Conservation (phyloP, 2,888 invertebrate species). For the Lamellibrachia columna region DNA sequence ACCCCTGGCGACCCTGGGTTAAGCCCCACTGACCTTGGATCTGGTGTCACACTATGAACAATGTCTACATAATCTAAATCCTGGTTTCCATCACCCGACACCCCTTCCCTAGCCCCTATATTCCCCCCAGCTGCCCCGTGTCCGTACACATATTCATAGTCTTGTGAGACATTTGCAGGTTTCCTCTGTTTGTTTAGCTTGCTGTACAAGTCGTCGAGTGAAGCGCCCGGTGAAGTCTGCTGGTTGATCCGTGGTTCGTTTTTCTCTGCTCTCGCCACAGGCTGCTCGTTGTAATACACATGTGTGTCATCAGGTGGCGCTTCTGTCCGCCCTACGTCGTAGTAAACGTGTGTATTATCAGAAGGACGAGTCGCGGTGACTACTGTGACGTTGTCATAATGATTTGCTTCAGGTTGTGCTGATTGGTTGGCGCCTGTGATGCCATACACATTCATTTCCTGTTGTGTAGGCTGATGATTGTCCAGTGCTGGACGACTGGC, state of each 20-base stretch:
- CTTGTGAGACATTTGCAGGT: too few relatives aligned
- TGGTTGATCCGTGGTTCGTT: not conserved
- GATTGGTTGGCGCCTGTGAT: not conserved
- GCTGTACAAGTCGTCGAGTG: too few relatives aligned
- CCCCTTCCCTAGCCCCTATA: not conserved
- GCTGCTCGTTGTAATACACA: not conserved
- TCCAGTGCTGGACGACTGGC: too few relatives aligned
- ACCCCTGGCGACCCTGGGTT: not conserved
- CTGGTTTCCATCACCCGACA: not conserved
- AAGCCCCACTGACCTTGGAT: not conserved
- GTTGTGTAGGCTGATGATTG: too few relatives aligned
- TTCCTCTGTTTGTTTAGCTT: not conserved
- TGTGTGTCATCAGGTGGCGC: not conserved
- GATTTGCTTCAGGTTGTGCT: not conserved
- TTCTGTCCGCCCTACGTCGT: not conserved
- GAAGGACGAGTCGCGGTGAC: not conserved
- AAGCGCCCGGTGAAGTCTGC: not conserved
- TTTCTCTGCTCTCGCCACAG: not conserved
- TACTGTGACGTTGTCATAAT: not conserved
- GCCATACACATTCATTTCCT: too few relatives aligned
- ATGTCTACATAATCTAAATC: not conserved
- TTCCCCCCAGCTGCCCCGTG: not conserved
- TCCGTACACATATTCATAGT: not conserved
- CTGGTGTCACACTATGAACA: not conserved
- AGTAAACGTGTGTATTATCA: not conserved